Base-by-base conservation (phyloP, 2,888 invertebrate species). In the Graphium colonna region DNA sequence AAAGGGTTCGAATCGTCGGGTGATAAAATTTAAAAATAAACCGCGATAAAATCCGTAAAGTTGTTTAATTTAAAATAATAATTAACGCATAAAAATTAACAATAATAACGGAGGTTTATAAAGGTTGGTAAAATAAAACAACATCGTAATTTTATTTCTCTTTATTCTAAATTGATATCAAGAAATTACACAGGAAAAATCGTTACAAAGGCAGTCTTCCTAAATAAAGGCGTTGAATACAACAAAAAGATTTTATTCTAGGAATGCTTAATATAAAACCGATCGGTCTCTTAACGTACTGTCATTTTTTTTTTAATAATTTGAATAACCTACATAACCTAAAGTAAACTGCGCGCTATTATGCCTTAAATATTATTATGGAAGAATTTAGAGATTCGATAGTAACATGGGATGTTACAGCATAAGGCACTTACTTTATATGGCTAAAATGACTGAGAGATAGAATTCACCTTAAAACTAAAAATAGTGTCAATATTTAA, bases 161-260 rank as follows among this genome's bases (percentile, higher is more conserved):
- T 77, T 80, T 78, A 71, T 78, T 73, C 67, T 66, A 71, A 73
- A 69, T 71, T 65, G 74, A 68, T 63, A 62, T 60, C 62, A 70
- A 59, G 63, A 63, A 67, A 67, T 55, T 69, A 67, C 62, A 67
- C 58, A 67, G 64, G 36, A 67, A 68, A 68, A 63, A 61, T 68
- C 64, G 67, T 73, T 71, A 71, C 62, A 73, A 65, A 63, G 70
- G 70, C 73, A 77, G 75, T 76, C 76, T 77, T 74, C 69, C 74
- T 69, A 67, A 55, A 39, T 21, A 48, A 40, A 43, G 17, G 31
- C 42, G 47, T 51, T 51, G 43, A 60, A 57, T 56, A 61, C 56
- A 54, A 56, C 49, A 53, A 45, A 40, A 59, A 41, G 40, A 50
- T 39, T 53, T 44, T 45, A 54, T 40, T 54, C 54, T 51, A 60